Conservation (phyloP, 2,113 vertebrate genomes). For the Morone saxatilis region DNA sequence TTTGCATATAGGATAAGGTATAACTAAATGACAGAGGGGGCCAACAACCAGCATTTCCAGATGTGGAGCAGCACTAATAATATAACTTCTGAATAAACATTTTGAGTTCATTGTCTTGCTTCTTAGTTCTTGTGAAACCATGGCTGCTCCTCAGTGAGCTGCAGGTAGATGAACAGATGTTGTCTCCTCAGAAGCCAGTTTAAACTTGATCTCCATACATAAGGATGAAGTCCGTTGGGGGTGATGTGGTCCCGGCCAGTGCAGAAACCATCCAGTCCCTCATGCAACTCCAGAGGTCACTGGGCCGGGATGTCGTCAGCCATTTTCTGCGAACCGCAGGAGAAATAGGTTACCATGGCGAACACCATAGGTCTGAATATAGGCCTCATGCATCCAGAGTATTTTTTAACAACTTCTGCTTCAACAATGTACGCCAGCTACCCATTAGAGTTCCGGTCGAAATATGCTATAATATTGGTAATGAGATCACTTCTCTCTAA, state of each 20-base stretch:
- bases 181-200: conserved; percentile 88
- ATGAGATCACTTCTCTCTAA: conserved; percentile 63
- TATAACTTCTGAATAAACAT: background rate
- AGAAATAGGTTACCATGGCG: background rate
- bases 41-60: background rate
- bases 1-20: background rate
- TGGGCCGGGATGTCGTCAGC: conserved; percentile 93
- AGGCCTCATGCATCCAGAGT: background rate
- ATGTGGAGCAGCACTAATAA: background rate
- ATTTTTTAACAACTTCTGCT: background rate
- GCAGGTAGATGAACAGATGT: background rate
- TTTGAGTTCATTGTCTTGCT: background rate
- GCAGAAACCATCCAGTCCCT: conserved; percentile 90
- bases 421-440: background rate
- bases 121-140: background rate
- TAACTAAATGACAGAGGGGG: background rate
- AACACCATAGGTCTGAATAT: background rate
- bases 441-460: background rate
- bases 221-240: conserved; percentile 95
- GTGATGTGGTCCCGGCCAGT: conserved; percentile 90
- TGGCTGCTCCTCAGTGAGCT: background rate
- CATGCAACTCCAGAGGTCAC: conserved; percentile 92
- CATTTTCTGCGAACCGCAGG: conserved; percentile 86
- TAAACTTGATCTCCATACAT: conserved; percentile 97
- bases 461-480: background rate